Percentiles rank a stretch among this genome's conserved stretches.
Conservation (phyloP, 2,797 vertebrate species). For the Odontamblyopus rebecca region DNA sequence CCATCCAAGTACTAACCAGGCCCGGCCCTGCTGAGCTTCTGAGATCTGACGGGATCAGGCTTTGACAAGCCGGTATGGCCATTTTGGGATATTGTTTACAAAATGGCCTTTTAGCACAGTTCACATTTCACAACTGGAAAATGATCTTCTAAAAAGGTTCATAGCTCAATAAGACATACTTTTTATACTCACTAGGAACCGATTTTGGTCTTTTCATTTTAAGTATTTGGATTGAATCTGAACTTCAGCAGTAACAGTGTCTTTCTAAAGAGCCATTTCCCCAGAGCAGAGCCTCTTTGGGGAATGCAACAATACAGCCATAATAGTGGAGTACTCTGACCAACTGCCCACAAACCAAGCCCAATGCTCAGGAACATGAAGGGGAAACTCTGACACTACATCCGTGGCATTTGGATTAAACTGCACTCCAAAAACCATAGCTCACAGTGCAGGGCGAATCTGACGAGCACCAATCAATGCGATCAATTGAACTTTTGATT, state of each 20-base stretch:
- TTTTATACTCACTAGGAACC: background rate
- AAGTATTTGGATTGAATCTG: background rate
- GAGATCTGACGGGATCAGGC: no score
- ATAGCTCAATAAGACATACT: slow-evolving; percentile 5
- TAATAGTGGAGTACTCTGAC: slow-evolving; percentile 14
- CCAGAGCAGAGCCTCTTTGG: slow-evolving; percentile 27
- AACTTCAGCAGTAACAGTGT: slow-evolving; percentile 9
- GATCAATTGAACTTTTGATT: slow-evolving; percentile 60
- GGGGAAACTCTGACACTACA: slow-evolving; percentile 39
- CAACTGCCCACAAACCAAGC: slow-evolving; percentile 34
- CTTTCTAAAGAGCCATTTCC: slow-evolving; percentile 24
- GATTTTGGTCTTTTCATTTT: background rate
- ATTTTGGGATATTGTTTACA: background rate
- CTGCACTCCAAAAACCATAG: slow-evolving; percentile 3
- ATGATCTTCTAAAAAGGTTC: background rate
- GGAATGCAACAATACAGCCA: slow-evolving; percentile 25
- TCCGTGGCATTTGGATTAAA: slow-evolving; percentile 8
- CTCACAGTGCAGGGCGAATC: slow-evolving; percentile 29
- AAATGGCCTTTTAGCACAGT: background rate
- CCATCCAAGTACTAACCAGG: no score
- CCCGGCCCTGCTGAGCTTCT: no score
- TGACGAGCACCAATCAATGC: slow-evolving; percentile 30
- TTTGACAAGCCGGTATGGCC: no score
- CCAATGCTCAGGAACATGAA: slow-evolving; percentile 15
- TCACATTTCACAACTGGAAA: background rate